Evolutionary conservation across 2,888 invertebrate genomes (phyloP).

Genomic region (Falcaria lacertinaria): DNA sequence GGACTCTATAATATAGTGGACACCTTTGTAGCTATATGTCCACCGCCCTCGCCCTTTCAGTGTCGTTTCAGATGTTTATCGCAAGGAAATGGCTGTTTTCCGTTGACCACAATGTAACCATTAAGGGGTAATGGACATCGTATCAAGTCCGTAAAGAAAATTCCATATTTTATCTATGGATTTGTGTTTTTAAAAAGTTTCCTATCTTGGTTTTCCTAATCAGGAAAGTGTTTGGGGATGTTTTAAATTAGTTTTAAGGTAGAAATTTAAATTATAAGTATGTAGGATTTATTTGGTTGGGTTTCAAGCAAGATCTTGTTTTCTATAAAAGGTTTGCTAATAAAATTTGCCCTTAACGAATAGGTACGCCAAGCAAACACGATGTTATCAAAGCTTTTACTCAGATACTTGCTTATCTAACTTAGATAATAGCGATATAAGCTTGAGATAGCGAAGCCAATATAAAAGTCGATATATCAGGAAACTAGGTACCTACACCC

Average conservation of each 20-base stretch:
- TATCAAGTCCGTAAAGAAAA: constrained; percentile 33
- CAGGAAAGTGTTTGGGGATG: background rate
- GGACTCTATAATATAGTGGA: constrained; percentile 24
- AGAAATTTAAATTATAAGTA: background rate
- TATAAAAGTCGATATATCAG: constrained; percentile 60
- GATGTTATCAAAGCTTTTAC: constrained; percentile 67
- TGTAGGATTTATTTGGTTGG: constrained; percentile 1
- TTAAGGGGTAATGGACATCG: constrained; percentile 73
- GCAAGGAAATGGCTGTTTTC: constrained; percentile 78
- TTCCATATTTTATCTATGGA: constrained; percentile 10
- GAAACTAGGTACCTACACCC: constrained; percentile 44
- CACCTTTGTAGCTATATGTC: constrained; percentile 45
- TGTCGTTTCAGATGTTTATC: constrained; percentile 76
- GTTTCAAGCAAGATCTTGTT: too few species aligned
- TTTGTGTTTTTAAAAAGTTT: constrained; percentile 1
- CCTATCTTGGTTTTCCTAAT: background rate
- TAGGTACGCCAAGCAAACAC: constrained; percentile 28
- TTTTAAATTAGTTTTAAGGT: too few species aligned
- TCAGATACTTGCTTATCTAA: constrained; percentile 55
- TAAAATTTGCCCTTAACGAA: constrained; percentile 8
- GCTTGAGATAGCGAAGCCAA: constrained; percentile 73
- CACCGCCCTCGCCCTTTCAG: constrained; percentile 69
- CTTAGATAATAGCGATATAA: constrained; percentile 63
- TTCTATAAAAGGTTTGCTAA: constrained; percentile 3
- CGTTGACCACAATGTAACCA: constrained; percentile 73